phyloP scores from a whole-genome alignment of 53 echinoderm and acorn worm species.

The Arbacia lixula region DNA sequence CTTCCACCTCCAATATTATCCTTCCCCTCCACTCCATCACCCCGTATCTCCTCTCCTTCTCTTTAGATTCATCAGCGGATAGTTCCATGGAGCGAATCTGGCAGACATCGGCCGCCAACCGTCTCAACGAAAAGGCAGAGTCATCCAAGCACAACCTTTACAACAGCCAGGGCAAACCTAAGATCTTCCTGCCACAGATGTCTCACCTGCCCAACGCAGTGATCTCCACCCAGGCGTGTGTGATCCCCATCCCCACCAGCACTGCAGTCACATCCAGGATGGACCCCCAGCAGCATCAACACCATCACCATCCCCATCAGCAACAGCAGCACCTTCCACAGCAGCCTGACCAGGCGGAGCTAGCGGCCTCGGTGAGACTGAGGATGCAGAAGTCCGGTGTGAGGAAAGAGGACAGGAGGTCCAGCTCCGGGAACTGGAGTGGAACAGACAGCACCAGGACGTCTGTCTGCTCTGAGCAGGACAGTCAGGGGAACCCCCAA shows the following conservation, averaged over 20 bases:
- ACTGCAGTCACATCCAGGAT: constrained; percentile 6
- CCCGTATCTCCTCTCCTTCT: too few relatives aligned
- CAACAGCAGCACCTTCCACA: constrained; percentile 1
- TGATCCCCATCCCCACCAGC: constrained; percentile 67
- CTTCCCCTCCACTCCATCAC: too few relatives aligned
- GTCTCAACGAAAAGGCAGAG: constrained; percentile 40
- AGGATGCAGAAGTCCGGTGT: constrained; percentile 67
- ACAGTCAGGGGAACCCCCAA: constrained; percentile 56
- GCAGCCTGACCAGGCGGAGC: constrained; percentile 24
- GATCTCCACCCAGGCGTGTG: constrained; percentile 71
- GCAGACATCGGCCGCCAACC: constrained; percentile 23
- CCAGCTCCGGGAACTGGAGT: constrained; percentile 99
- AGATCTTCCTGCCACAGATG: constrained; percentile 53
- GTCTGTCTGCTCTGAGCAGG: constrained; percentile 88
- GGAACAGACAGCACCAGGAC: constrained; percentile 97
- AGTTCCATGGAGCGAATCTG: constrained; percentile 66
- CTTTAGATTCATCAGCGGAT: constrained; percentile 57
- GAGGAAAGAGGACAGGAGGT: constrained; percentile 88
- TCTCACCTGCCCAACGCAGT: constrained; percentile 78
- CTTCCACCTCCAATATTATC: too few relatives aligned
- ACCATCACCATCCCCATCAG: neutral
- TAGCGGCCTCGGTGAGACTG: constrained; percentile 61
- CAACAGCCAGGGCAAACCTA: constrained; percentile 22
- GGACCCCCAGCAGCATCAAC: constrained; percentile 2
- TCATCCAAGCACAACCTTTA: constrained; percentile 25